Base-by-base conservation (phyloP, 2,113 vertebrate species). In the Lethenteron camtschaticum region DNA sequence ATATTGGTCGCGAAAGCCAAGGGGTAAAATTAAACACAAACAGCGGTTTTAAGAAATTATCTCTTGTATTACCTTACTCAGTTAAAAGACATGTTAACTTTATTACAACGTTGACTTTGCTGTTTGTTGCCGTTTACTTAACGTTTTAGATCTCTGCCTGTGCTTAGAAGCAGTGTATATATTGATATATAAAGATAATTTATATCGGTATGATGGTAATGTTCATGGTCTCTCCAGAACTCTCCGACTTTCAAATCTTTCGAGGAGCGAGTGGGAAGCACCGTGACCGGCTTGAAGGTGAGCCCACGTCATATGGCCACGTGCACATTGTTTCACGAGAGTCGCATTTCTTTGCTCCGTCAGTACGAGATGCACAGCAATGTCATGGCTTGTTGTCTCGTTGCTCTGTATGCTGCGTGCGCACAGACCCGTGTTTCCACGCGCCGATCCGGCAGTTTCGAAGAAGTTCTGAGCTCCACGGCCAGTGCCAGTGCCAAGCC, bases 261-360 rank as follows among this genome's bases (percentile, higher is more conserved):
- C 81, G 94, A 99, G 77, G 94, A 96, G 76, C 92, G 87, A 79
- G 86, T 99, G 76, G 94, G 96, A 80, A 96, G 72, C 59, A 99
- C 94, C 69, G 89, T 99, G 72, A 84, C 87, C 71, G 88, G 75
- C 74, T 82, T 99, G 76, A 96, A 95, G 89, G 94, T 96, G 84
- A 79, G 11, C 3, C 8, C 20, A 55, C 71, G 57, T 63, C 71
- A 55, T 71, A 18, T 70, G 13, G 16, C 13, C 9, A 12, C 69
- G 1, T 11, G 1, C 7, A 71, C 74, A 74, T 24, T 69, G 14
- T 9, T 41, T 18, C 55, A 73, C 57, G 69, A 11, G 1, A 1
- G 8, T 1, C 74, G 55, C 70, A 72, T 70, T 69, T 24, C 13
- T 2, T 70, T 63, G 11, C 70, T 71, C 14, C 9, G 4, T 60